These are phyloP conservation scores for Acanthopleura granulata DNA, from an alignment of 2,888 invertebrate genomes.

Conservation along the genomic window DNA sequence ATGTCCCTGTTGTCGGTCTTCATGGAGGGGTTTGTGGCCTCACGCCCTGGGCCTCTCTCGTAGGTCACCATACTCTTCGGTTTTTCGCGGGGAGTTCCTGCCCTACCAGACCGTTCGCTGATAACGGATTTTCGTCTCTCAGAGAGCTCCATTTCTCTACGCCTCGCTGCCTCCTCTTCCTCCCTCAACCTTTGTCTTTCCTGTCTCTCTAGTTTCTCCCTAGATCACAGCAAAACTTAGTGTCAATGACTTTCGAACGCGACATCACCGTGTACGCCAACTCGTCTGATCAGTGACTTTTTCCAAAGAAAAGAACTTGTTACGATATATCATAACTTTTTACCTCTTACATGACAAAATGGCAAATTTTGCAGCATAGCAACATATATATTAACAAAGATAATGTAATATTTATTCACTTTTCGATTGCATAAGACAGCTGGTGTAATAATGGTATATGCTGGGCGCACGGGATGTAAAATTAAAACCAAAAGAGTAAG, in stretches of 20 bases:
- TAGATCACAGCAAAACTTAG: neutral
- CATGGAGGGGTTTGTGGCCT: slow-evolving; percentile 35
- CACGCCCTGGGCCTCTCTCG: slow-evolving; percentile 52
- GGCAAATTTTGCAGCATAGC: too few relatives aligned
- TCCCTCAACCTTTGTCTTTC: slow-evolving; percentile 25
- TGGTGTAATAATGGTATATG: too few relatives aligned
- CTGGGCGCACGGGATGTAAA: too few relatives aligned
- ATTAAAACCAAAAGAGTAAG: neutral
- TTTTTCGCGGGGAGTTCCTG: neutral
- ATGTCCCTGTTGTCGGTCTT: slow-evolving; percentile 53
- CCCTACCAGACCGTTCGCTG: neutral
- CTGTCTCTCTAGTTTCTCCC: neutral
- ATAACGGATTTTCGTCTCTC: neutral
- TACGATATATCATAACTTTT: too few relatives aligned
- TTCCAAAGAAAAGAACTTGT: too few relatives aligned
- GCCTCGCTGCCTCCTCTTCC: slow-evolving; percentile 24
- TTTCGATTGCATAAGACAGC: too few relatives aligned
- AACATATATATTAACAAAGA: too few relatives aligned
- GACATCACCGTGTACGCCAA: neutral
- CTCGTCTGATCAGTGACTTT: neutral
- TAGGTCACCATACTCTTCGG: slow-evolving; percentile 63
- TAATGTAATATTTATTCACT: too few relatives aligned
- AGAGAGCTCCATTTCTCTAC: slow-evolving; percentile 20
- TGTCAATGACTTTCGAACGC: neutral
- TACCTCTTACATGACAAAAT: too few relatives aligned